phyloP scores from a whole-genome alignment of 2,113 vertebrate genomes.

The Oreotrochilus melanogaster region DNA sequence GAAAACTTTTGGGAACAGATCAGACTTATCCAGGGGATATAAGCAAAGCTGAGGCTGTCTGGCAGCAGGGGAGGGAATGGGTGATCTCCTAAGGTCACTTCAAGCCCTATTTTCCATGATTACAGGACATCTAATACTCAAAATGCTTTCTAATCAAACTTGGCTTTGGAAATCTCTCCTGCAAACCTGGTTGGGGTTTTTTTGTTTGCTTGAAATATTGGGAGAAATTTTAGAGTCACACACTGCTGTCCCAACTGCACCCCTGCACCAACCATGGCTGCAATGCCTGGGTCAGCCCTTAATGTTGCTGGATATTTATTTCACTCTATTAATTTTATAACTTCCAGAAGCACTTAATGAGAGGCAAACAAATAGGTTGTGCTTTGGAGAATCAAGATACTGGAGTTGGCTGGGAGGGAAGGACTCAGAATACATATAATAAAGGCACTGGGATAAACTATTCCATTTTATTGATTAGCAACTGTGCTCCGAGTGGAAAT shows the following conservation, averaged over 20 bases:
- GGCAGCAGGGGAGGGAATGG: not conserved
- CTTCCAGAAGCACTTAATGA: conserved; percentile 37
- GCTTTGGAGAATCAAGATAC: conserved; percentile 39
- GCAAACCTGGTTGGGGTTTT: not conserved
- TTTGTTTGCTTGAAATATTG: not conserved
- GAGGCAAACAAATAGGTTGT: conserved; percentile 48
- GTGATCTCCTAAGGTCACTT: not conserved
- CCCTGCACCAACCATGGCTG: not conserved
- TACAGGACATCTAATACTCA: not conserved
- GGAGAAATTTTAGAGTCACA: not conserved
- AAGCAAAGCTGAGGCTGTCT: not conserved
- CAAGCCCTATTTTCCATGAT: not conserved
- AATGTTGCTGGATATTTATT: conserved; percentile 25
- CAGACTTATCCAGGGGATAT: fast-evolving
- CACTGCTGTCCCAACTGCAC: not conserved
- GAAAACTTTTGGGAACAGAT: not conserved
- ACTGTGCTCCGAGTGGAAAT: not conserved
- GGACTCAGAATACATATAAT: not conserved
- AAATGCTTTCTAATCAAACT: not conserved
- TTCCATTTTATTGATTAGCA: conserved; percentile 44
- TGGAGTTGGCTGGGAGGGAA: not conserved
- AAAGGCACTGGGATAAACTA: not conserved
- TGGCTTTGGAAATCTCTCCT: not conserved
- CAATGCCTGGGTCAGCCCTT: not conserved
- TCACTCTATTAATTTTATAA: conserved; percentile 51